A percentile compares a stretch with the other conserved stretches of the same genome.
Conservation (phyloP, 2,113 vertebrate genomes). For the Cercocebus atys region DNA sequence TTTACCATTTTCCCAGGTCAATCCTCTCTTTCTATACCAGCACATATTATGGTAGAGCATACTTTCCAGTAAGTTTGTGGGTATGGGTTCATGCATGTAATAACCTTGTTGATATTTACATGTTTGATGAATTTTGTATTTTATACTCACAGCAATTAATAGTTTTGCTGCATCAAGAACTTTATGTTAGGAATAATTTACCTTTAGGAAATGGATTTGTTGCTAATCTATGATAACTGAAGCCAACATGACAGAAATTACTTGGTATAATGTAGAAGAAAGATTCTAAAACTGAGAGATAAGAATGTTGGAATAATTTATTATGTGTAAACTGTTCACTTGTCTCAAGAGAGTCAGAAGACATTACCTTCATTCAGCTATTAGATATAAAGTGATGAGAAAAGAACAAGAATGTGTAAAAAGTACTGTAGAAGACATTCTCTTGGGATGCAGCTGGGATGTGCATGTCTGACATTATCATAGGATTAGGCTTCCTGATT, state of each 20-base stretch:
- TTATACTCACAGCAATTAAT: neutral
- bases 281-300: neutral
- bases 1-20: neutral
- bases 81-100: neutral
- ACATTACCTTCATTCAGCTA: neutral
- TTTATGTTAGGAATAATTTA: conserved; percentile 9
- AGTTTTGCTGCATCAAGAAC: conserved; percentile 1
- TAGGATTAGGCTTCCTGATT: neutral
- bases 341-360: neutral
- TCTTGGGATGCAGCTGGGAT: neutral
- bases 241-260: neutral
- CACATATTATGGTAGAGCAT: neutral
- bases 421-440: neutral
- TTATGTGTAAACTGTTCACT: neutral
- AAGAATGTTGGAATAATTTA: neutral
- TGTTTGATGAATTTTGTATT: neutral
- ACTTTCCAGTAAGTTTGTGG: neutral
- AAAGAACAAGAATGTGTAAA: neutral
- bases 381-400: neutral
- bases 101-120: neutral
- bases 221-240: neutral
- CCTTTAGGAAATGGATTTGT: neutral
- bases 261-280: neutral
- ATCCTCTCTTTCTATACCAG: neutral
- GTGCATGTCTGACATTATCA: neutral